A percentile compares a stretch with the other conserved stretches of the same genome.
These are phyloP conservation scores for Hirudo medicinalis DNA, from an alignment of 1,140 invertebrate species.

Conservation along the genomic window DNA sequence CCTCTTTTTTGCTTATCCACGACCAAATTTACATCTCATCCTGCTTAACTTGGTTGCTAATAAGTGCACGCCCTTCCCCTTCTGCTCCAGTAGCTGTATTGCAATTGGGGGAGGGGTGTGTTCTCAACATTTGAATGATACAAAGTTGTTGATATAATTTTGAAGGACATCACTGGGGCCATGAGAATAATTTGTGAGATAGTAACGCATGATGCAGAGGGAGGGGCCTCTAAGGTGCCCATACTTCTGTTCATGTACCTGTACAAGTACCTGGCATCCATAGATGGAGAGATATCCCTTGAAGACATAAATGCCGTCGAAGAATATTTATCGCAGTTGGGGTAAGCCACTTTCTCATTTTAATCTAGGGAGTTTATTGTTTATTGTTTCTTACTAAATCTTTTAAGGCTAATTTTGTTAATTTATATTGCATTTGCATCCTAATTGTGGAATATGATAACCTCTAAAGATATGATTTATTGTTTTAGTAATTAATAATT, in stretches of 20 bases:
- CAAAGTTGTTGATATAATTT: not conserved
- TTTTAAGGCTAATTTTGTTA: not conserved
- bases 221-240: conserved; percentile 59
- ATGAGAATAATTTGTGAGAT: conserved; percentile 68
- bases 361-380: not conserved
- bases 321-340: conserved; percentile 36
- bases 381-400: not conserved
- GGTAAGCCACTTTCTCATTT: conserved; percentile 31
- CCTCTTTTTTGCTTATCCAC: no score
- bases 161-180: conserved; percentile 57
- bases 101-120: no score
- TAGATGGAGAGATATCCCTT: conserved; percentile 49
- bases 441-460: conserved; percentile 1
- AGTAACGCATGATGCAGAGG: conserved; percentile 64
- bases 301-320: conserved; percentile 38
- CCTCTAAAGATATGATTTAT: not conserved
- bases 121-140: no score
- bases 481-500: not conserved
- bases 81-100: no score
- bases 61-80: no score
- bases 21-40: no score
- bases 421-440: not conserved
- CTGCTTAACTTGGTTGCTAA: no score
- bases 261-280: conserved; percentile 55
- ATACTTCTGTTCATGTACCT: conserved; percentile 52